phyloP scores from a whole-genome alignment of 35 echinoderm and acorn worm species.

The Acanthaster planci region DNA sequence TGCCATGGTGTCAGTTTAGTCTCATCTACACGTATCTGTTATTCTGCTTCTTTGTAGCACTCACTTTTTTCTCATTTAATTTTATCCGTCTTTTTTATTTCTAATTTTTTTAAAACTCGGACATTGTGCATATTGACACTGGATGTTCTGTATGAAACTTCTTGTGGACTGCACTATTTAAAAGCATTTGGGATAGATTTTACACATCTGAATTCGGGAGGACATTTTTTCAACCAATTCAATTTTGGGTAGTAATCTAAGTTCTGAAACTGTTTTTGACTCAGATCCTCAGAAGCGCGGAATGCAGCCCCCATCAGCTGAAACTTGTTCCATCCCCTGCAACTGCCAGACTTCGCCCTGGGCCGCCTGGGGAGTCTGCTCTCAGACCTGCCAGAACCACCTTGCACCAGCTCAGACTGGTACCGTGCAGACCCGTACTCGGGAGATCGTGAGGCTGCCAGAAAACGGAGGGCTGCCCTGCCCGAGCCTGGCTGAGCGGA shows the following conservation, averaged over 20 bases:
- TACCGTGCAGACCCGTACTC: conserved; percentile 32
- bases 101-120: no score
- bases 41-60: no score
- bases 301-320: conserved; percentile 41
- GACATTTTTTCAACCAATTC: no score
- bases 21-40: no score
- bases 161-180: not conserved
- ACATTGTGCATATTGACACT: no score
- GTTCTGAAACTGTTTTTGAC: not conserved
- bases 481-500: conserved; percentile 46
- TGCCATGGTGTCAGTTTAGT: no score
- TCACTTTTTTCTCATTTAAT: no score
- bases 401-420: not conserved
- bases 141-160: no score
- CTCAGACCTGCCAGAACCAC: conserved; percentile 69
- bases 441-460: conserved; percentile 52
- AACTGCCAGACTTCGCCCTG: conserved; percentile 74
- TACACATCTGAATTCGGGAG: not conserved
- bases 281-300: conserved; percentile 29
- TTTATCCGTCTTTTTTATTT: no score
- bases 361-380: conserved; percentile 64
- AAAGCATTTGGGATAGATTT: not conserved
- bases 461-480: conserved; percentile 73
- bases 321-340: conserved; percentile 77
- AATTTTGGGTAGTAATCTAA: no score